Conservation (phyloP, 1,140 invertebrate genomes). For the Calliphora vicina region DNA sequence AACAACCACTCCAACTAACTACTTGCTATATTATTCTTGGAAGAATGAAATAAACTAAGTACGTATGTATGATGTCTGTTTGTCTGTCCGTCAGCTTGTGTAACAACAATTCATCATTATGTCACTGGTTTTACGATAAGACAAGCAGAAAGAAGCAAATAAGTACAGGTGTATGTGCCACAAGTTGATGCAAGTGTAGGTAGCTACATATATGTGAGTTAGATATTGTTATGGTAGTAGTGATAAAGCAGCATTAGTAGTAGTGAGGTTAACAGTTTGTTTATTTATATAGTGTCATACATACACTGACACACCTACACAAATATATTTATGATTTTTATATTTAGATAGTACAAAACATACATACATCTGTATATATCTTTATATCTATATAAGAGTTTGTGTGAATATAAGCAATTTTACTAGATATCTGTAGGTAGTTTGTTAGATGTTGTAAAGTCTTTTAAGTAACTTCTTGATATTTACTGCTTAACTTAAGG, state of each 20-base stretch:
- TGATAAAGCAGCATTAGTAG: not conserved
- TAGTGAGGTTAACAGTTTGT: not conserved
- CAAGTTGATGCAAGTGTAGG: not conserved
- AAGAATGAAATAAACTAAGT: not conserved
- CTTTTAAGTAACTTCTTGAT: not conserved
- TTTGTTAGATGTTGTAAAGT: not conserved
- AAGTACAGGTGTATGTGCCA: not conserved
- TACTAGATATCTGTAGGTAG: not conserved
- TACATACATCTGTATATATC: too few species aligned
- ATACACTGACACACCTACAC: not conserved
- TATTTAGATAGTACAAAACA: too few species aligned
- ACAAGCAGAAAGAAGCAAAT: not conserved
- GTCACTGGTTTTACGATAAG: constrained; percentile 1
- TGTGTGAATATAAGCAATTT: too few species aligned
- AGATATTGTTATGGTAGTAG: not conserved
- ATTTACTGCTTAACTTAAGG: constrained; percentile 3
- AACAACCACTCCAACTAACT: not conserved
- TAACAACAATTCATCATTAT: constrained; percentile 10
- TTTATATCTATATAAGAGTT: too few species aligned
- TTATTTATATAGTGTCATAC: not conserved
- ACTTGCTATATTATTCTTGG: not conserved
- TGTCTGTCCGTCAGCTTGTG: not conserved
- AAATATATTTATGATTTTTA: too few species aligned
- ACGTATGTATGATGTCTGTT: not conserved
- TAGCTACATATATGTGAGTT: too few species aligned